Conservation (phyloP, 2,113 vertebrate species). For the Clupea harengus region DNA sequence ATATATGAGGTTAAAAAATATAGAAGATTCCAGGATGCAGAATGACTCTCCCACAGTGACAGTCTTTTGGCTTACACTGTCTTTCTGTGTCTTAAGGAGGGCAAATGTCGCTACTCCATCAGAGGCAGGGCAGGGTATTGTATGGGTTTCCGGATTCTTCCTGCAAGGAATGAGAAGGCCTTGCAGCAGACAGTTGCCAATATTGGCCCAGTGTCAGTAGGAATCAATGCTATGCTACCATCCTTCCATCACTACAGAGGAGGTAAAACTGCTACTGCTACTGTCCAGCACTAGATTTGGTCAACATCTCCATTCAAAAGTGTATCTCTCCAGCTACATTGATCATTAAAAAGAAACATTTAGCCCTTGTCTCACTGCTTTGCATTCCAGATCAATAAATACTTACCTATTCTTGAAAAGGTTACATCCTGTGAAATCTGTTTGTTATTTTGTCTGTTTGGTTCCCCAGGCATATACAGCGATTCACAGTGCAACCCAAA, state of each 20-base stretch:
- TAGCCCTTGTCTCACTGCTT: background rate
- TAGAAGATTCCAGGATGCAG: background rate
- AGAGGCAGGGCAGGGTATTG: slow-evolving; percentile 60
- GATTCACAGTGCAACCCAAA: slow-evolving; percentile 36
- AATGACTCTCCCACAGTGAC: background rate
- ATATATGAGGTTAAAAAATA: background rate
- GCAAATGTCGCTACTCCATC: slow-evolving; percentile 60
- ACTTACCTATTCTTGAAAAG: background rate
- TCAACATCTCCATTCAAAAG: too few species aligned
- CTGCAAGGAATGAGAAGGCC: slow-evolving; percentile 55
- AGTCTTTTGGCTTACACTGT: background rate
- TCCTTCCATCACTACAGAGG: slow-evolving; percentile 68
- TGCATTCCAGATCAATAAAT: background rate
- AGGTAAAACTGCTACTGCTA: slow-evolving; percentile 47
- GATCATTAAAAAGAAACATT: background rate
- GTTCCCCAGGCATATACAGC: slow-evolving; percentile 46
- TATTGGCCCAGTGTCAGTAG: slow-evolving; percentile 65
- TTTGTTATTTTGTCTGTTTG: background rate
- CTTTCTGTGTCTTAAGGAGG: slow-evolving; percentile 52
- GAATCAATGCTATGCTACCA: slow-evolving; percentile 57
- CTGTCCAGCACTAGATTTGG: too few species aligned
- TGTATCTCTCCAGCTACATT: background rate
- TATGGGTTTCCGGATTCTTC: slow-evolving; percentile 53
- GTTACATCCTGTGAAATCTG: background rate
- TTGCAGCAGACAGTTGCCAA: slow-evolving; percentile 57